A percentile compares a stretch with the other conserved stretches of the same genome.
These are phyloP conservation scores for Panthera leo DNA, from an alignment of 2,113 vertebrate species.

Conservation along the genomic window DNA sequence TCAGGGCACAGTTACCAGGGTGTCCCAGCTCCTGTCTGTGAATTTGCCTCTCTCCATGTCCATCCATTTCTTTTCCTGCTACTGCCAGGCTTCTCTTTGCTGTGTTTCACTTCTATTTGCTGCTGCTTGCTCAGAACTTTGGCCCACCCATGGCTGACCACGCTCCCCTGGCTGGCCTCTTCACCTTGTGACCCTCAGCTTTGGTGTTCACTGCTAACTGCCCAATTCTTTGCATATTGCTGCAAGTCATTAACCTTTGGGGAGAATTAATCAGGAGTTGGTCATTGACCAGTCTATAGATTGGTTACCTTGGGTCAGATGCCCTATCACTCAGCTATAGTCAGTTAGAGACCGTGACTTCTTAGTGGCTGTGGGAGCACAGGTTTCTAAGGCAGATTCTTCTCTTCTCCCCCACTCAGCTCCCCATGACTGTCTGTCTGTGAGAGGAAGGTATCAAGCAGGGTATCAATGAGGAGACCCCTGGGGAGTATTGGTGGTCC, in stretches of 20 bases:
- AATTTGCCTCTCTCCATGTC: background rate
- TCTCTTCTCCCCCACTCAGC: background rate
- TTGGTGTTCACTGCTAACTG: background rate
- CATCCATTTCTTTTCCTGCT: background rate
- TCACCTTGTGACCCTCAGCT: background rate
- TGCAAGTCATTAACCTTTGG: background rate
- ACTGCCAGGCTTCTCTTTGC: background rate
- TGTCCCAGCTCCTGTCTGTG: background rate
- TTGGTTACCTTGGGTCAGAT: background rate
- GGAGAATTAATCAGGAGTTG: background rate
- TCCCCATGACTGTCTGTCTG: background rate
- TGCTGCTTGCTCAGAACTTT: background rate
- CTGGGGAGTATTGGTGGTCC: background rate
- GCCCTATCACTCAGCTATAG: background rate
- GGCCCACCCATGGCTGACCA: background rate
- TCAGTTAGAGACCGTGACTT: background rate
- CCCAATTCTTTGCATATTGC: background rate
- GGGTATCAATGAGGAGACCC: background rate
- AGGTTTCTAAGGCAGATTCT: background rate
- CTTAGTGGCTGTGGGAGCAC: background rate
- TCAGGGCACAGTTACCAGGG: rapidly evolving
- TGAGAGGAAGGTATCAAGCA: too few relatives aligned
- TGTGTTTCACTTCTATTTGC: background rate
- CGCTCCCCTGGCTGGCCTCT: background rate
- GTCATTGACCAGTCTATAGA: background rate